Evolutionary conservation across 2,797 vertebrate genomes (phyloP), one percentile per base, ranked within the genome.

Genomic region (Cynodonichthys magdalenae): DNA sequence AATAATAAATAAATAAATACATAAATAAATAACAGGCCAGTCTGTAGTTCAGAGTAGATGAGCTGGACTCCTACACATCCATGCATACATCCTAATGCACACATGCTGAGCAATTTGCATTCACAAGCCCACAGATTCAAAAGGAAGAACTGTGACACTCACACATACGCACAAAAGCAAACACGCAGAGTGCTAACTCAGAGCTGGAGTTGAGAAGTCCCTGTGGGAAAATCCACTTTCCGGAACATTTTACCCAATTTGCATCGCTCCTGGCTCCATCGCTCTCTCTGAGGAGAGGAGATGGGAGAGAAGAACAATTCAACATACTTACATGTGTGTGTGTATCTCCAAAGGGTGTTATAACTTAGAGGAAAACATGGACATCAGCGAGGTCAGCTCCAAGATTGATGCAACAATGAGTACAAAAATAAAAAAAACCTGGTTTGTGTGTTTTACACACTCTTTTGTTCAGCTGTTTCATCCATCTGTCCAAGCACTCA

Each of bases 241-340:
- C 83, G 81, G 82, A 91, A 90, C 88, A 85, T 90, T 92, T 91
- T 91, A 90, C 85, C 81, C 87, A 89, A 90, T 92, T 91, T 91
- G 85, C 91, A 90, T 90, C 74, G 88, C 89, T 91, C 42, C 74
- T 81, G 89, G 90, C 90, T 87, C 62, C 66, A 66, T 75, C 51
- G 44, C 74, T 58, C 71, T 85, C 86, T 87, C 77, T 15, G 57
- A 72, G 67, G 75, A 83, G 72, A 70, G 55, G 61, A 81, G 56
- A 81, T 68, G 66, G 69, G 72, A 80, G 70, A 56, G 63, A 79
- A 73, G 75, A 84, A 79, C 59, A 64, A 79, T 75, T 71, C 59
- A 64, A 18, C 53, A 28, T 53, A 55, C 24, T 44, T 50, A 28
- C 57, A 66, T 45, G 55, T 70, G 46, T 50, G 44, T 62, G 46